Percentiles rank a stretch among this genome's conserved stretches.
Evolutionary conservation across 2,888 invertebrate genomes (phyloP).

Genomic region (Achlya flavicornis): DNA sequence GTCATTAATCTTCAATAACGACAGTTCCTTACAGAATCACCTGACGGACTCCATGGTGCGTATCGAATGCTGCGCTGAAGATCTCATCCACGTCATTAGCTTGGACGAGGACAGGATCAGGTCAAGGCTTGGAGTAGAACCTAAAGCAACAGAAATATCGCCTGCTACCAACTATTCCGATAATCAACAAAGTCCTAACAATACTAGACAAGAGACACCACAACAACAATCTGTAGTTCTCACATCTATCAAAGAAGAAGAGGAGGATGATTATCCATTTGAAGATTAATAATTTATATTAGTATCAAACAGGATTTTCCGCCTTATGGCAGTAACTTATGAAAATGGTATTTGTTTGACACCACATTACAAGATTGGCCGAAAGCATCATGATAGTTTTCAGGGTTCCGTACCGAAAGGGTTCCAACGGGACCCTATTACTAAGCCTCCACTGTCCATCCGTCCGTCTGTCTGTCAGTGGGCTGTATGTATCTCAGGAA

Average conservation of each 20-base stretch:
- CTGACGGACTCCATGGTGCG: slow-evolving; percentile 50
- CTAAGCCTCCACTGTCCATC: no score
- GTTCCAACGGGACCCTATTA: no score
- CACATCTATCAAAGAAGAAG: slow-evolving; percentile 60
- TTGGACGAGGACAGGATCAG: slow-evolving; percentile 61
- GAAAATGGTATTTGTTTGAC: not conserved
- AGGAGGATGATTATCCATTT: slow-evolving; percentile 65
- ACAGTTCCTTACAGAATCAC: slow-evolving; percentile 52
- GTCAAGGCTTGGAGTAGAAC: slow-evolving; percentile 47
- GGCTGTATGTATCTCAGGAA: no score
- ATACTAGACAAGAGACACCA: not conserved
- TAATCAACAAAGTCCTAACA: slow-evolving; percentile 1
- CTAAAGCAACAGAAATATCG: slow-evolving; percentile 23
- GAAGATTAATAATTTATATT: slow-evolving; percentile 19
- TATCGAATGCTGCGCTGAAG: slow-evolving; percentile 60
- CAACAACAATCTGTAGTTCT: slow-evolving; percentile 31
- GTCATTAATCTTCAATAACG: not conserved
- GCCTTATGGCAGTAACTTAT: not conserved
- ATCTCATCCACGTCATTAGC: slow-evolving; percentile 54
- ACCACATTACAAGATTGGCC: no score
- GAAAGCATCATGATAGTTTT: no score
- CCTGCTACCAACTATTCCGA: not conserved
- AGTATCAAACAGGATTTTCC: not conserved
- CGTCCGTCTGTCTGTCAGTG: no score
- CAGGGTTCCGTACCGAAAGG: no score